Evolutionary conservation across 2,113 vertebrate species (phyloP).

Genomic region (Psophia crepitans): DNA sequence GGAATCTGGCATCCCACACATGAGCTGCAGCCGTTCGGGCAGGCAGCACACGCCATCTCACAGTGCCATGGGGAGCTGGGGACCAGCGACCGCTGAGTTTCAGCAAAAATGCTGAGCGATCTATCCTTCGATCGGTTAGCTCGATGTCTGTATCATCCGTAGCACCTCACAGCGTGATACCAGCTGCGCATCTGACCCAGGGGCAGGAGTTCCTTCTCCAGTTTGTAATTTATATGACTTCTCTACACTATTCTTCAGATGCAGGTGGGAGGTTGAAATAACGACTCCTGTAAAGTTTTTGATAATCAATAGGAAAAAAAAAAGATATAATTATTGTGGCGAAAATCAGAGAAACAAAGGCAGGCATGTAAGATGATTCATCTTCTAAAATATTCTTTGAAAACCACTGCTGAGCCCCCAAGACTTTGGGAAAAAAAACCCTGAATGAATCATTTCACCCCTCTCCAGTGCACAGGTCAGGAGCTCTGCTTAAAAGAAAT

Average conservation of each 20-base stretch:
- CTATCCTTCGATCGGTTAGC: fast-evolving
- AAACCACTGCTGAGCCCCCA: neutral
- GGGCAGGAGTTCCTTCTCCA: neutral
- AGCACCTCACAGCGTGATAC: neutral
- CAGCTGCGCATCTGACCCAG: neutral
- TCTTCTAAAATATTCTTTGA: neutral
- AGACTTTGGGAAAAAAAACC: neutral
- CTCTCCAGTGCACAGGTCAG: neutral
- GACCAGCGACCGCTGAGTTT: neutral
- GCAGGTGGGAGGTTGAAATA: neutral
- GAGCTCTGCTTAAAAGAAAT: neutral
- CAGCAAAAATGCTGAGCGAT: neutral
- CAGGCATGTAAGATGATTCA: neutral
- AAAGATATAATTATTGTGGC: neutral
- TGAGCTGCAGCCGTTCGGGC: neutral
- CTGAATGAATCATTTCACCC: constrained; percentile 28
- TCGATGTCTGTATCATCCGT: neutral
- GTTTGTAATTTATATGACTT: neutral
- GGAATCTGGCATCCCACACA: neutral
- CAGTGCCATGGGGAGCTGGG: neutral
- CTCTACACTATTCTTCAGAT: neutral
- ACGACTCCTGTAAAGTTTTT: neutral
- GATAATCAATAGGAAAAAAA: neutral
- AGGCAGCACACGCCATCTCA: neutral
- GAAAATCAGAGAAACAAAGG: neutral